Evolutionary conservation across 2,888 invertebrate genomes (phyloP).

Genomic region (Xestobium rufovillosum): DNA sequence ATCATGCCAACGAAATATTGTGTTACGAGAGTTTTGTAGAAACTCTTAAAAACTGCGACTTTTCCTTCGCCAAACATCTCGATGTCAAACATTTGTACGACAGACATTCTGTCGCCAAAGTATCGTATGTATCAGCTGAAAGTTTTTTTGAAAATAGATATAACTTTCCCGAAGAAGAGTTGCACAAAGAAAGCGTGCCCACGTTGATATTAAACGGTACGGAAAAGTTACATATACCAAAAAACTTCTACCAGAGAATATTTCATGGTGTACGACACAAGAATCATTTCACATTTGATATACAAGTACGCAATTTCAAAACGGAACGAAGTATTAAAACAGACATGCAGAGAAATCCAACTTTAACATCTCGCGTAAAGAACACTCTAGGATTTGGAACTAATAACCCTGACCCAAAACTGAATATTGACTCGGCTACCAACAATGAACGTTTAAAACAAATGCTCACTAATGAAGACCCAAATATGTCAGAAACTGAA

Average conservation of each 20-base stretch:
- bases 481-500: constrained; percentile 46
- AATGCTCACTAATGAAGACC: constrained; percentile 47
- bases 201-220: constrained; percentile 30
- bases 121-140: constrained; percentile 40
- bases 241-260: constrained; percentile 35
- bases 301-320: constrained; percentile 69
- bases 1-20: constrained; percentile 32
- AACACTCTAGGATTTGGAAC: constrained; percentile 41
- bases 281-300: constrained; percentile 37
- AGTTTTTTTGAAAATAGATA: constrained; percentile 45
- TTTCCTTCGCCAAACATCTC: constrained; percentile 36
- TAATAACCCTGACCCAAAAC: constrained; percentile 25
- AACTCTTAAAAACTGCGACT: constrained; percentile 41
- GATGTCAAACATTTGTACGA: constrained; percentile 34
- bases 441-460: constrained; percentile 47
- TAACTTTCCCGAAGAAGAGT: constrained; percentile 36
- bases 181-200: constrained; percentile 29
- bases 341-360: constrained; percentile 65
- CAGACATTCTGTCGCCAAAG: constrained; percentile 35
- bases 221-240: constrained; percentile 29
- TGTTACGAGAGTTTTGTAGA: constrained; percentile 45
- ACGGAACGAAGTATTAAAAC: constrained; percentile 66
- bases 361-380: constrained; percentile 59
- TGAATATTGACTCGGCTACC: constrained; percentile 19
- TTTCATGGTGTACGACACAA: constrained; percentile 30